A percentile compares a stretch with the other conserved stretches of the same genome.
Conservation (phyloP, 2,888 invertebrate genomes). For the Drosophila kambysellisi region DNA sequence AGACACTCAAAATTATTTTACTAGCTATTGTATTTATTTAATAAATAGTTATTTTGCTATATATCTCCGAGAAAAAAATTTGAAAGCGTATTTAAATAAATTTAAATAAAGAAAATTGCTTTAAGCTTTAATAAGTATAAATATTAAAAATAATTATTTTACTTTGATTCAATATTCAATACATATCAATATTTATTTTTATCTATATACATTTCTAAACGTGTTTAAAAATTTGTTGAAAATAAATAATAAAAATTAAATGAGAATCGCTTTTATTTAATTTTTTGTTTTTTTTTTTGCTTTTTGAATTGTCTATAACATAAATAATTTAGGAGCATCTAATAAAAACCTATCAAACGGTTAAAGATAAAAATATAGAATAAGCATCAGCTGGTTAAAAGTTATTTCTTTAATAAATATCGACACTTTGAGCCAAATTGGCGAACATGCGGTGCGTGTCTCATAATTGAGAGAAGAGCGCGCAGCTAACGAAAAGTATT, state of each 20-base stretch:
- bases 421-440: conserved; percentile 14
- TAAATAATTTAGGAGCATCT: background rate
- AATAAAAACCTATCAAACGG: background rate
- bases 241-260: background rate
- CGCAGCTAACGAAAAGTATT: conserved; percentile 59
- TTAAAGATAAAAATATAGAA: background rate
- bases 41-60: background rate
- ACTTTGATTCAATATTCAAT: too few relatives aligned
- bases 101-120: background rate
- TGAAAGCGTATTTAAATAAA: background rate
- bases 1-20: background rate
- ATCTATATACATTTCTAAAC: background rate
- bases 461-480: conserved; percentile 59
- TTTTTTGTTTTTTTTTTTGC: background rate
- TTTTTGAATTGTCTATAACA: background rate
- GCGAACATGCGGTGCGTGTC: conserved; percentile 61
- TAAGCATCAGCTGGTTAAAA: background rate
- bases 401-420: background rate
- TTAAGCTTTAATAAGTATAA: background rate
- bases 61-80: fast-evolving
- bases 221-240: background rate
- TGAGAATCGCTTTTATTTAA: background rate
- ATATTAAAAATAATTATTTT: background rate
- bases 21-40: background rate
- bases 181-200: too few relatives aligned